Evolutionary conservation across 2,888 invertebrate species (phyloP).

Genomic region (Cryptocephalus primarius): DNA sequence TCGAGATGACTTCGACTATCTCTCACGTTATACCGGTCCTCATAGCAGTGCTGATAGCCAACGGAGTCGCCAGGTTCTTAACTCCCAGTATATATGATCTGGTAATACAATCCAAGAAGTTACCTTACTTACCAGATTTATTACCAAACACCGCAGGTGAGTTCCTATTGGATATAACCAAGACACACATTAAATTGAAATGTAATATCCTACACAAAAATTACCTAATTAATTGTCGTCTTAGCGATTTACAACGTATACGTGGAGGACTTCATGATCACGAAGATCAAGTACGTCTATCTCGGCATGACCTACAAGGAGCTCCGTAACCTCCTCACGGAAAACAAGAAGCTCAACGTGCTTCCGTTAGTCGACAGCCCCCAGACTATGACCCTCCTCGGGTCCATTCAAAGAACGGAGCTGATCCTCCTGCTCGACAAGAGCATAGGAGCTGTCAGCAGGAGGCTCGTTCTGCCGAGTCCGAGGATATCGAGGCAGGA

Average conservation of each 20-base stretch:
- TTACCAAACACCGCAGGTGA: constrained; percentile 65
- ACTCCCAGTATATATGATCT: constrained; percentile 96
- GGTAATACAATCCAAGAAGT: constrained; percentile 88
- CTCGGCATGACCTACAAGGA: constrained; percentile 80
- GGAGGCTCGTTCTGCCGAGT: constrained; percentile 48
- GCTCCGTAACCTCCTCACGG: constrained; percentile 68
- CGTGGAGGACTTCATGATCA: constrained; percentile 94
- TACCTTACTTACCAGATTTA: constrained; percentile 92
- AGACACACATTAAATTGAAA: not conserved
- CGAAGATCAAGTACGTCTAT: constrained; percentile 76
- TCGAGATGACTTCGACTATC: constrained; percentile 97
- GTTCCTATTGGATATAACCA: constrained; percentile 1
- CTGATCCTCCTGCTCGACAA: constrained; percentile 72
- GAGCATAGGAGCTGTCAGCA: constrained; percentile 68
- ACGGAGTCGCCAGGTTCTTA: constrained; percentile 79
- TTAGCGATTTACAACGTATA: constrained; percentile 84
- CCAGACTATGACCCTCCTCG: constrained; percentile 78
- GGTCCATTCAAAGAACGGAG: constrained; percentile 82
- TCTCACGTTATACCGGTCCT: constrained; percentile 89
- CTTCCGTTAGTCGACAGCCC: constrained; percentile 88
- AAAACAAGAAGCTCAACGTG: constrained; percentile 48
- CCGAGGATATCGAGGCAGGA: constrained; percentile 46
- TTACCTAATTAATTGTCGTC: constrained; percentile 39
- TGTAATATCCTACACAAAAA: too few relatives aligned
- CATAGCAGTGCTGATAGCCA: constrained; percentile 88